These are phyloP conservation scores for Ryuthela nishihirai DNA, from an alignment of 2,888 invertebrate genomes.

Conservation along the genomic window DNA sequence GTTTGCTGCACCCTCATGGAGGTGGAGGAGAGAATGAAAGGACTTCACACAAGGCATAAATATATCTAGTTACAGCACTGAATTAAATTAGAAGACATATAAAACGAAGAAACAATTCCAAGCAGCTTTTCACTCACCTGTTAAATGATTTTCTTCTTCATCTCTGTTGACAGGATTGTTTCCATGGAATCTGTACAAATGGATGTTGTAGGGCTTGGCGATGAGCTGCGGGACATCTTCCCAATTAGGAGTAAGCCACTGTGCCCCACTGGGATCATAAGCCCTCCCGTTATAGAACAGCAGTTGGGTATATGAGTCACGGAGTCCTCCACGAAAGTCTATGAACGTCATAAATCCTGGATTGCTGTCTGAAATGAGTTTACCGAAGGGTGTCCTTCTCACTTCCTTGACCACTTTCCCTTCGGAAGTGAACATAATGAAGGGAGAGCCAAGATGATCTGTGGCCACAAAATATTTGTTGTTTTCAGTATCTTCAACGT, in stretches of 20 bases:
- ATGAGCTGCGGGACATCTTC: conserved; percentile 77
- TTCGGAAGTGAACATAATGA: conserved; percentile 92
- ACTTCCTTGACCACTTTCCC: conserved; percentile 91
- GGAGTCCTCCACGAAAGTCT: conserved; percentile 88
- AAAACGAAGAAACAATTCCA: no score
- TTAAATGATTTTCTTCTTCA: conserved; percentile 31
- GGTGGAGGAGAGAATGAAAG: no score
- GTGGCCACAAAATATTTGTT: conserved; percentile 91
- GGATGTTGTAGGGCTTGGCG: conserved; percentile 75
- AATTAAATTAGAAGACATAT: no score
- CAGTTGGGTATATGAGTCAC: conserved; percentile 67
- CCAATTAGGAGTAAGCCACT: conserved; percentile 96
- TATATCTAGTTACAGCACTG: no score
- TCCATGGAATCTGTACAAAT: conserved; percentile 84
- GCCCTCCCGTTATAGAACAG: conserved; percentile 69
- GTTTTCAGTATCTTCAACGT: conserved; percentile 74
- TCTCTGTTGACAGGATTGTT: conserved; percentile 80
- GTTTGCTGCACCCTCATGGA: no score
- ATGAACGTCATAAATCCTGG: conserved; percentile 89
- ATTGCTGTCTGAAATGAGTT: conserved; percentile 90
- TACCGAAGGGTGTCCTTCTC: conserved; percentile 90
- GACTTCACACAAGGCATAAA: no score
- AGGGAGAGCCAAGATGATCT: conserved; percentile 89
- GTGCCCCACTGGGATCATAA: conserved; percentile 90
- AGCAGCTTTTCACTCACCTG: conserved; percentile 28